A percentile compares a stretch with the other conserved stretches of the same genome.
These are phyloP conservation scores for Sphenodon punctatus DNA, from an alignment of 2,797 vertebrate species.

Conservation along the genomic window DNA sequence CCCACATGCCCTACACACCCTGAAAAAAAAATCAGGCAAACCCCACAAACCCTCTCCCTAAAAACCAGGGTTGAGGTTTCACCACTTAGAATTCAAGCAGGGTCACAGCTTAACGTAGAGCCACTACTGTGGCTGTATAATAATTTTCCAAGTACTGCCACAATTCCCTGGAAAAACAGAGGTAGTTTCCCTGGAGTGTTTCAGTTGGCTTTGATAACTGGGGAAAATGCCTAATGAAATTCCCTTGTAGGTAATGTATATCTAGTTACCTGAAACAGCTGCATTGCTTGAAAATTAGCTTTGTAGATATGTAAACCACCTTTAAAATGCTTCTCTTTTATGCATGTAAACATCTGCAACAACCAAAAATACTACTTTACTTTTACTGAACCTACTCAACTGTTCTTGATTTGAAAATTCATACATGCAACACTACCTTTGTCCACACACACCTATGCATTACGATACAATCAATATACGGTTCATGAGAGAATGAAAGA, in stretches of 20 bases:
- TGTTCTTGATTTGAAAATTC: not conserved
- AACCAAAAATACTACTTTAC: not conserved
- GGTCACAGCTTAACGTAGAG: too few species aligned
- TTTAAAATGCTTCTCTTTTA: too few species aligned
- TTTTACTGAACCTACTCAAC: conserved; percentile 20
- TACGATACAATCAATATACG: not conserved
- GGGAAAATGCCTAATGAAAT: not conserved
- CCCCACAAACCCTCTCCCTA: too few species aligned
- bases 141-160: not conserved
- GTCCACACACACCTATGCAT: conserved; percentile 3
- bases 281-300: not conserved
- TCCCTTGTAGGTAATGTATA: not conserved
- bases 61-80: too few species aligned
- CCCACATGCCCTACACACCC: too few species aligned
- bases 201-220: not conserved
- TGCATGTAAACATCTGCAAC: too few species aligned
- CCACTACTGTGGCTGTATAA: too few species aligned
- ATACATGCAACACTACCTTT: not conserved
- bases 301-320: not conserved
- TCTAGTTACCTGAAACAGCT: not conserved
- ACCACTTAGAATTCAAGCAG: too few species aligned
- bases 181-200: not conserved
- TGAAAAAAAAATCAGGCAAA: too few species aligned
- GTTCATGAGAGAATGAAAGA: not conserved
- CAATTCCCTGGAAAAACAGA: not conserved